phyloP scores from a whole-genome alignment of 1,140 invertebrate genomes.

The Pseudomyrmex dendroicus region DNA sequence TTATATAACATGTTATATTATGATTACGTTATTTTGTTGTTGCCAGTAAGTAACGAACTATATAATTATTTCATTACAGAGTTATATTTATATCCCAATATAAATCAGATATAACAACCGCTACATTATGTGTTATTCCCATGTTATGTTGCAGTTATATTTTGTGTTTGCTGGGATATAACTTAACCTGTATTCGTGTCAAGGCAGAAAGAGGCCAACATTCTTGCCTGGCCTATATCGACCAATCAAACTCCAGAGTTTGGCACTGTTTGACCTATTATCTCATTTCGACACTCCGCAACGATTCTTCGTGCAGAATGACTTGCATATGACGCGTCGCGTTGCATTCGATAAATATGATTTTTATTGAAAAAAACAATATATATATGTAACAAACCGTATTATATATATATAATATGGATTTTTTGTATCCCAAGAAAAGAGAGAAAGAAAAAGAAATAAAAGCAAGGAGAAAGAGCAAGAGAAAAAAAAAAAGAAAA shows the following conservation, averaged over 20 bases:
- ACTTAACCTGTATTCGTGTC: conserved; percentile 78
- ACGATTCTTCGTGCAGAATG: conserved; percentile 30
- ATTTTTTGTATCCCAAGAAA: no score
- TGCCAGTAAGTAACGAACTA: no score
- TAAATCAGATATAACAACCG: no score
- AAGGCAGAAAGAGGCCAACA: conserved; percentile 79
- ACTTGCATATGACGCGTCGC: conserved; percentile 19
- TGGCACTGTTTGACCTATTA: conserved; percentile 56
- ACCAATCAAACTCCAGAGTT: conserved; percentile 69
- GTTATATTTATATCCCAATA: no score
- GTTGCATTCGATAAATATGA: conserved; percentile 32
- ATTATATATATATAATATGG: not conserved
- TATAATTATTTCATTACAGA: no score
- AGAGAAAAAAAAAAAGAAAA: not conserved
- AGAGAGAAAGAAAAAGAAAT: no score
- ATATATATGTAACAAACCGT: not conserved
- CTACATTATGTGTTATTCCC: no score
- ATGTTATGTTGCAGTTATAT: no score
- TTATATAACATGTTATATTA: no score
- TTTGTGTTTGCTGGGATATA: conserved; percentile 47
- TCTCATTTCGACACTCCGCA: conserved; percentile 46
- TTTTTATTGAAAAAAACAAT: not conserved
- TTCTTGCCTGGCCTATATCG: conserved; percentile 80
- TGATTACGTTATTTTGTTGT: no score
- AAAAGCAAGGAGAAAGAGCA: no score